Evolutionary conservation across 64 coral and sea anemone genomes (phyloP).

Genomic region (Dendrophyllia cribrosa): DNA sequence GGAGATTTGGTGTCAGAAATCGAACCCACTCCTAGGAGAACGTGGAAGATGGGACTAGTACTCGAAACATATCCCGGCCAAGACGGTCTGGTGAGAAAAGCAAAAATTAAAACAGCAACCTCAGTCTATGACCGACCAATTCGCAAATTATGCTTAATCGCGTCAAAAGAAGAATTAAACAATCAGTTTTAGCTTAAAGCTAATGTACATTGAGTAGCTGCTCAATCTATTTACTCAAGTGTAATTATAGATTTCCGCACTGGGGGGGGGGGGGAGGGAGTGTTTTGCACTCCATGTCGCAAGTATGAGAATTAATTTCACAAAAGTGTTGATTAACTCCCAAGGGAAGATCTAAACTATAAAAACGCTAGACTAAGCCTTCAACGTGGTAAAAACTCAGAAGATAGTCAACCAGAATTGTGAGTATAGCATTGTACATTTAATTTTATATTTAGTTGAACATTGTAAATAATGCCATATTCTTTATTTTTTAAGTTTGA

Average conservation of each 20-base stretch:
- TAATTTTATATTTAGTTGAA: too few relatives aligned
- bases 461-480: too few relatives aligned
- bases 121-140: background rate
- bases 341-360: too few relatives aligned
- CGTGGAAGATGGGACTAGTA: conserved; percentile 38
- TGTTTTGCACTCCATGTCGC: conserved; percentile 1
- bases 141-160: conserved; percentile 34
- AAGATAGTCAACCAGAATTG: too few relatives aligned
- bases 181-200: background rate
- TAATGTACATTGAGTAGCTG: background rate
- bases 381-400: too few relatives aligned
- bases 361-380: too few relatives aligned
- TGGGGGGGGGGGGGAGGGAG: conserved; percentile 36
- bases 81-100: conserved; percentile 13
- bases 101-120: conserved; percentile 22
- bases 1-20: conserved; percentile 65
- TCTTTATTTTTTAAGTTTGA: too few relatives aligned
- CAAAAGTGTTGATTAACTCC: too few relatives aligned
- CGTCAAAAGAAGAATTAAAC: conserved; percentile 28
- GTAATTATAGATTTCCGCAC: background rate
- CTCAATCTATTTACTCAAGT: background rate
- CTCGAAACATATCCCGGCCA: background rate
- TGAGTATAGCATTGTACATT: too few relatives aligned
- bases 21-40: conserved; percentile 41
- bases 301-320: too few relatives aligned